Conservation (phyloP, 2,888 invertebrate genomes). For the Leucania comma region DNA sequence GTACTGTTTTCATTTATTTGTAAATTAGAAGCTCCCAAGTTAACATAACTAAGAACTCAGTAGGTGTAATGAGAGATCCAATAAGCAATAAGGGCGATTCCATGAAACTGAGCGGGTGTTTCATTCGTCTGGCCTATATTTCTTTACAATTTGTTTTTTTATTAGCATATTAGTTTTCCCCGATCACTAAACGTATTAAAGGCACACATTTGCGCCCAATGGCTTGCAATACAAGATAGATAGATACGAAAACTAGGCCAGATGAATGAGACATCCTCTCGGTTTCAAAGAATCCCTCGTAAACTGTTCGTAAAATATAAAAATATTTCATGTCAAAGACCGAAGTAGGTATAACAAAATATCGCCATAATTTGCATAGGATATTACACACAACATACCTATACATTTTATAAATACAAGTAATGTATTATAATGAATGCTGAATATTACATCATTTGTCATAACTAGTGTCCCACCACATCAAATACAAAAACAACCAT, state of each 20-base stretch:
- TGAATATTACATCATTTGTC: background rate
- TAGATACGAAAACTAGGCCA: no score
- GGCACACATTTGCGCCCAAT: no score
- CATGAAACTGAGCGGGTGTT: no score
- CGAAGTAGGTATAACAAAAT: background rate
- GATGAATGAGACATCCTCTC: no score
- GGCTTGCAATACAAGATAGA: no score
- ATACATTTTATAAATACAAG: background rate
- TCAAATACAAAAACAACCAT: background rate
- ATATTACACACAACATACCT: background rate
- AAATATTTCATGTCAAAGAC: background rate
- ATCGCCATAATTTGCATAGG: background rate
- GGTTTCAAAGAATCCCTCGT: no score
- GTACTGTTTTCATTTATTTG: slow-evolving; percentile 57
- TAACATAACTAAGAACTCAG: slow-evolving; percentile 1
- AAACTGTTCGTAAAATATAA: no score
- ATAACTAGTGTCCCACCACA: background rate
- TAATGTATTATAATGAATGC: background rate
- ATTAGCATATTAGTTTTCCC: no score
- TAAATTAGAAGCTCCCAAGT: background rate
- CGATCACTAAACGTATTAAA: no score
- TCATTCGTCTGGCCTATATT: no score
- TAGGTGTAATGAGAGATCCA: background rate
- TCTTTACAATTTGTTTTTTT: no score
- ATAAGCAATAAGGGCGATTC: no score